Percentiles rank a stretch among this genome's conserved stretches.
These are phyloP conservation scores for Trissoscelio sp. DNA, from an alignment of 2,888 invertebrate genomes.

Conservation along the genomic window DNA sequence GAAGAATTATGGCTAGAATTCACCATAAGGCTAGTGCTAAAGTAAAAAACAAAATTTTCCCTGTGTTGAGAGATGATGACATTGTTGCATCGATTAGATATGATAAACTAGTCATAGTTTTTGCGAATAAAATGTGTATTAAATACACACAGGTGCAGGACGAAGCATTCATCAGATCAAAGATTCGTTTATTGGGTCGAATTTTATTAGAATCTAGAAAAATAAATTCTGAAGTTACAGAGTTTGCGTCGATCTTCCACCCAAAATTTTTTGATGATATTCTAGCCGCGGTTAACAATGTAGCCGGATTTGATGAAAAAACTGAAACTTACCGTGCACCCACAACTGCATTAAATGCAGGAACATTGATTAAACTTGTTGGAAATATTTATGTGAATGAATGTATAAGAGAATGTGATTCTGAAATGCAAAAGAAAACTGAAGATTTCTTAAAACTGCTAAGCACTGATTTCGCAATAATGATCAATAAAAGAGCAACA, in stretches of 20 bases:
- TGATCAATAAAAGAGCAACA: too few species aligned
- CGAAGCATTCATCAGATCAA: constrained; percentile 61
- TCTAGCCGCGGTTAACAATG: constrained; percentile 35
- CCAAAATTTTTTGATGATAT: constrained; percentile 61
- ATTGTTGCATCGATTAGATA: constrained; percentile 59
- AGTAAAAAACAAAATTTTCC: constrained; percentile 47
- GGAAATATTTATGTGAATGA: constrained; percentile 11
- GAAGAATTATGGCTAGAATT: background rate
- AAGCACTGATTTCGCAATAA: too few species aligned
- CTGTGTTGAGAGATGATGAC: constrained; percentile 64
- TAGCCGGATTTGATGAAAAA: constrained; percentile 14
- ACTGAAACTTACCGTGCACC: background rate
- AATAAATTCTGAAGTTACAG: constrained; percentile 48
- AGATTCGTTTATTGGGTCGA: constrained; percentile 57
- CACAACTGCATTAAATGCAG: background rate
- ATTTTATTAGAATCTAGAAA: constrained; percentile 3
- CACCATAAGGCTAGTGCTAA: constrained; percentile 11
- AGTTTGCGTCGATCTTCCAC: constrained; percentile 68
- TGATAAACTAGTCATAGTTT: constrained; percentile 63
- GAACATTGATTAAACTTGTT: constrained; percentile 5
- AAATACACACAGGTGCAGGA: constrained; percentile 54
- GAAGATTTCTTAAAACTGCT: too few species aligned
- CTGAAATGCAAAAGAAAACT: too few species aligned
- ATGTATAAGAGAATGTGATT: too few species aligned
- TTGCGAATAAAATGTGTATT: constrained; percentile 18